These are phyloP conservation scores for Helogale parvula DNA, from an alignment of 2,113 vertebrate species.

Conservation along the genomic window DNA sequence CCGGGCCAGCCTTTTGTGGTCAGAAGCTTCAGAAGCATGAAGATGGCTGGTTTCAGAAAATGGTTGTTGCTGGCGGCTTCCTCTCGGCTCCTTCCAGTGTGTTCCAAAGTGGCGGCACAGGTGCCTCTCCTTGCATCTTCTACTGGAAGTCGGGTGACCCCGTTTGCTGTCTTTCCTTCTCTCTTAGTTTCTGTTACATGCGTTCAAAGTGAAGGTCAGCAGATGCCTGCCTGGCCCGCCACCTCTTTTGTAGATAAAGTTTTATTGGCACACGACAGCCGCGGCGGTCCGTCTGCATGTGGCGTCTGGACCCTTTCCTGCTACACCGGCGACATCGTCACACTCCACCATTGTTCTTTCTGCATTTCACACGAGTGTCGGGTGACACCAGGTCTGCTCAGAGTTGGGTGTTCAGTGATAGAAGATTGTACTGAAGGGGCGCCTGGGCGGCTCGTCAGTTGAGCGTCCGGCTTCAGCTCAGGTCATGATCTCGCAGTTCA, in stretches of 20 bases:
- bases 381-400: background rate
- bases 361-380: background rate
- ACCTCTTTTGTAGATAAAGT: background rate
- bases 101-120: background rate
- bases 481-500: no score
- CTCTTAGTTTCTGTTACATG: background rate
- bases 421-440: background rate
- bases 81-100: background rate
- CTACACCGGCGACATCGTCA: background rate
- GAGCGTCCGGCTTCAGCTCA: no score
- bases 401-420: background rate
- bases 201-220: background rate
- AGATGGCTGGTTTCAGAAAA: background rate
- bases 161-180: background rate
- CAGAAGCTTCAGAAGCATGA: background rate
- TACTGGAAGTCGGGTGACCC: background rate
- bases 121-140: background rate
- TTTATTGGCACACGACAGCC: rapidly evolving
- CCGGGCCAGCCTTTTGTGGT: no score
- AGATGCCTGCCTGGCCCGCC: background rate
- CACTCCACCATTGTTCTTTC: background rate
- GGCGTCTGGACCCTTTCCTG: background rate
- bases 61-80: rapidly evolving
- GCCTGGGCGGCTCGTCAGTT: no score
- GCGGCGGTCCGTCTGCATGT: rapidly evolving